phyloP scores from a whole-genome alignment of 2,113 vertebrate species.

The Pseudolaguvia tuberculata region DNA sequence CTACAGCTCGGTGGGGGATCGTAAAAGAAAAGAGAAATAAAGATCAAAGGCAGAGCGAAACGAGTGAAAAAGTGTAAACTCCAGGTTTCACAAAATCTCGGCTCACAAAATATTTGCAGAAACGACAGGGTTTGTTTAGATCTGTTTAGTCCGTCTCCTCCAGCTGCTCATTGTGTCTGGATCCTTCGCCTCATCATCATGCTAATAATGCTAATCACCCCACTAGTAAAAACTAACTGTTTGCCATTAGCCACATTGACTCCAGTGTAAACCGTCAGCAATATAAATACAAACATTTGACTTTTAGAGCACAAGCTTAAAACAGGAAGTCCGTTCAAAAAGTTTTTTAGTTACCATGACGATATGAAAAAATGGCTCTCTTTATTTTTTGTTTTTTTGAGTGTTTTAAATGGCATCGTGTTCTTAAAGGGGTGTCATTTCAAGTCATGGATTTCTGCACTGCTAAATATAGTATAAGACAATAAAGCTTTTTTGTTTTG shows the following conservation, averaged over 20 bases:
- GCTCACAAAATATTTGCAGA: not conserved
- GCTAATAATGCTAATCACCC: not conserved
- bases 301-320: not conserved
- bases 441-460: too few species aligned
- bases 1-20: not conserved
- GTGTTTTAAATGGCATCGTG: too few species aligned
- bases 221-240: not conserved
- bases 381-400: too few species aligned
- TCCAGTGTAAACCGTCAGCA: not conserved
- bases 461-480: too few species aligned
- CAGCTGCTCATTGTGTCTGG: not conserved
- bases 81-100: not conserved
- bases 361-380: too few species aligned
- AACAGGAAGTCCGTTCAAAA: not conserved
- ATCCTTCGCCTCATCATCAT: not conserved
- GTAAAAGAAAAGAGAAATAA: not conserved
- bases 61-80: not conserved
- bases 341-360: too few species aligned
- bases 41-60: not conserved
- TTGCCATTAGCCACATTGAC: not conserved
- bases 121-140: too few species aligned
- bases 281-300: not conserved
- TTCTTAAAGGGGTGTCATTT: too few species aligned
- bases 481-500: too few species aligned
- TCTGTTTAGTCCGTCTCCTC: not conserved